Conservation (phyloP, 2,797 vertebrate species). For the Anabas testudineus region DNA sequence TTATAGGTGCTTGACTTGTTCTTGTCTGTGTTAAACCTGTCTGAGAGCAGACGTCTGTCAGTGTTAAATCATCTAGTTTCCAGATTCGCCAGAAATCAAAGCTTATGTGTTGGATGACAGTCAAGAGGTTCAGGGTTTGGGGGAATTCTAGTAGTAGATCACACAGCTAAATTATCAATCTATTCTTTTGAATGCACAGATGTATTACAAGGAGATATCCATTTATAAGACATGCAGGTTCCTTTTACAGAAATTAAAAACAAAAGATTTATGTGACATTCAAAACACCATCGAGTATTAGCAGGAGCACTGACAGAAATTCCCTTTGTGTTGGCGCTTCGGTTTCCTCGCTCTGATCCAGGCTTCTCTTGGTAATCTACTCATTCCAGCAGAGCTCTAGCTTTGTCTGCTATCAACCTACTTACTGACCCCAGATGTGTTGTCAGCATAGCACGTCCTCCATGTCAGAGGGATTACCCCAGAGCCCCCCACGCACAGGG, state of each 20-base stretch:
- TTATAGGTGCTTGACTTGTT: conserved; percentile 72
- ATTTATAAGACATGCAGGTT: conserved; percentile 24
- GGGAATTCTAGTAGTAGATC: conserved; percentile 37
- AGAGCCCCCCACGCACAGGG: conserved; percentile 55
- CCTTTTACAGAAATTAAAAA: conserved; percentile 22
- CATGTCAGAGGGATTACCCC: conserved; percentile 74
- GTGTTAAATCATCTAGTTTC: conserved; percentile 65
- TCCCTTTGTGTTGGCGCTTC: conserved; percentile 40
- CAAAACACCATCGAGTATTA: conserved; percentile 57
- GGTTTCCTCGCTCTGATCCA: conserved; percentile 58
- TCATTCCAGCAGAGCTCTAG: conserved; percentile 64
- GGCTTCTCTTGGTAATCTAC: conserved; percentile 72
- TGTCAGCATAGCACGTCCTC: conserved; percentile 64
- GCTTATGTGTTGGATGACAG: conserved; percentile 36
- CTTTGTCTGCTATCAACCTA: conserved; percentile 75
- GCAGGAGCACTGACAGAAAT: conserved; percentile 21
- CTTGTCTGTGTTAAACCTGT: conserved; percentile 61
- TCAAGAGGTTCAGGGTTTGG: conserved; percentile 18
- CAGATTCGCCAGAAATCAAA: conserved; percentile 45
- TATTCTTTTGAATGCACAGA: conserved; percentile 52
- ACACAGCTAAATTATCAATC: conserved; percentile 43
- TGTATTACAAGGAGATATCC: conserved; percentile 11
- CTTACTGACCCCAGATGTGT: conserved; percentile 79
- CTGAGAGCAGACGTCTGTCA: conserved; percentile 53
- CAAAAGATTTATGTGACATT: conserved; percentile 15